These are phyloP conservation scores for Ranitomeya variabilis DNA, from an alignment of 2,113 vertebrate genomes.

Conservation along the genomic window DNA sequence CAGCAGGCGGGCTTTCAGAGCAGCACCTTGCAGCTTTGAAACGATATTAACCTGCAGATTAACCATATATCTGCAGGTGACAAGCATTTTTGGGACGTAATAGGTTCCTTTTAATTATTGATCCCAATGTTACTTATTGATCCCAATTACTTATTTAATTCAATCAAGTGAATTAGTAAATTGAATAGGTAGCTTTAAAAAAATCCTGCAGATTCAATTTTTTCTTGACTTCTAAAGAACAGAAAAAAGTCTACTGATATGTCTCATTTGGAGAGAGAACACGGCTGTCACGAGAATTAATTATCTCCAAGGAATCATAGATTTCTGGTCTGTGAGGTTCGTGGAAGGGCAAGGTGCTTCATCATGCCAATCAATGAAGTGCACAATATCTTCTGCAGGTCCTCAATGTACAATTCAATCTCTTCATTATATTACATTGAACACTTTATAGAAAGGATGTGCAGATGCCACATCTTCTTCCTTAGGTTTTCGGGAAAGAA, in stretches of 20 bases:
- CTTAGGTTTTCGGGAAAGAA: neutral
- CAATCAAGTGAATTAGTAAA: too few relatives aligned
- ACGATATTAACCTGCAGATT: too few relatives aligned
- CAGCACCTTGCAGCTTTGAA: too few relatives aligned
- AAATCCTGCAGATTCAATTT: neutral
- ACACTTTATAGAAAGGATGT: neutral
- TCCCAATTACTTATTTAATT: too few relatives aligned
- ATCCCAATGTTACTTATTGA: too few relatives aligned
- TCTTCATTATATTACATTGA: neutral
- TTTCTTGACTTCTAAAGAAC: neutral
- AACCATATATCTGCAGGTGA: too few relatives aligned
- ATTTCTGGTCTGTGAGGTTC: neutral
- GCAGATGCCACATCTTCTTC: neutral
- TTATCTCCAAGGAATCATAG: constrained; percentile 19
- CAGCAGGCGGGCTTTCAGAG: too few relatives aligned
- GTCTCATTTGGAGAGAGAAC: neutral
- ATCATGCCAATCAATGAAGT: neutral
- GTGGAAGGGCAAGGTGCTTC: neutral
- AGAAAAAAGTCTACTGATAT: neutral
- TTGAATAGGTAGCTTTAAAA: neutral
- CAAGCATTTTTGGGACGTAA: too few relatives aligned
- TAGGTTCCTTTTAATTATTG: too few relatives aligned
- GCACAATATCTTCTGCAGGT: neutral
- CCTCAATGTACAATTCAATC: neutral
- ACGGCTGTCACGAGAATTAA: neutral